phyloP scores from a whole-genome alignment of 2,113 vertebrate species.

The Albula glossodonta region DNA sequence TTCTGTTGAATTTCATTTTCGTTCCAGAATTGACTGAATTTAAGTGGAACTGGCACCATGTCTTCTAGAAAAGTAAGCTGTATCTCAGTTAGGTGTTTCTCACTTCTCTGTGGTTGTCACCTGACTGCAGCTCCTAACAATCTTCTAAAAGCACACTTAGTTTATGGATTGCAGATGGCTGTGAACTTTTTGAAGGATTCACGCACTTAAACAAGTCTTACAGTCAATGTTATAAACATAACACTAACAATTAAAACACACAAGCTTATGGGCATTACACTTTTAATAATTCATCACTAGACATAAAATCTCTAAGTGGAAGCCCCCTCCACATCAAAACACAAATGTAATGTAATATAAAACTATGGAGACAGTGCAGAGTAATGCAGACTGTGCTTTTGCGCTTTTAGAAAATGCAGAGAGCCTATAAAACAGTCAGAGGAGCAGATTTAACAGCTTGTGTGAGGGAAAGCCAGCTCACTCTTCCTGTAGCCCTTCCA shows the following conservation, averaged over 20 bases:
- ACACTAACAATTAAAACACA: not conserved
- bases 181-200: no score
- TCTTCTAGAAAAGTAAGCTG: no score
- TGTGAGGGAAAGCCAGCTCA: not conserved
- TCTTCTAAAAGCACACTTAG: not conserved
- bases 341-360: not conserved
- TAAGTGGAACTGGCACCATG: no score
- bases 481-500: not conserved
- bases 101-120: not conserved
- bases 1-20: no score
- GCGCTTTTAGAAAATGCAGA: not conserved
- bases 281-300: not conserved
- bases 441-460: not conserved
- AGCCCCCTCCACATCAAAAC: not conserved
- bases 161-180: not conserved
- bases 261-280: not conserved
- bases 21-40: no score
- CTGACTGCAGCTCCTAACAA: not conserved
- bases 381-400: not conserved
- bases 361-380: not conserved
- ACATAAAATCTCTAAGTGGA: not conserved
- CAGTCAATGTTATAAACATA: not conserved
- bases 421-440: not conserved
- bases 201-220: not conserved
- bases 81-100: not conserved